Conservation (phyloP, 30 jellyfish, hydroid and myxozoan species). For the Chironex yamaguchii region DNA sequence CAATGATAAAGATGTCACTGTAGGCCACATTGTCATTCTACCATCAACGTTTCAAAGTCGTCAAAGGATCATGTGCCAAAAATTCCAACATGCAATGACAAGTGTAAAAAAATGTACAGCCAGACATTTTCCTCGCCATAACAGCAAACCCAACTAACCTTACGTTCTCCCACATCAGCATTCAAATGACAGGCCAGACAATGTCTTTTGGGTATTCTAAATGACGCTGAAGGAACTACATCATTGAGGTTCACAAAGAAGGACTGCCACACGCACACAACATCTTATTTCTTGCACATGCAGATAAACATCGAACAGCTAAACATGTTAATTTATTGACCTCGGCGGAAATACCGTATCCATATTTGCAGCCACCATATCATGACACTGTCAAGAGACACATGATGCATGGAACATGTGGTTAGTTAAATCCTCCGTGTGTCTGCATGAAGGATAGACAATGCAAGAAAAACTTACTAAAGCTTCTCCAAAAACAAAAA, state of each 20-base stretch:
- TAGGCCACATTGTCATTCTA: slow-evolving; percentile 59
- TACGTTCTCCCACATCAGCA: background rate
- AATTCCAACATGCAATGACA: slow-evolving; percentile 67
- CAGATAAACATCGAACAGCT: slow-evolving; percentile 54
- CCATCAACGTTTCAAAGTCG: slow-evolving; percentile 65
- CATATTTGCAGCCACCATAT: no score
- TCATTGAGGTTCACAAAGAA: slow-evolving; percentile 67
- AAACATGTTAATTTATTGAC: slow-evolving; percentile 47
- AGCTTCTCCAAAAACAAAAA: slow-evolving; percentile 13
- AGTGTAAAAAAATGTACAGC: slow-evolving; percentile 48
- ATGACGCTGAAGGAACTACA: slow-evolving; percentile 32
- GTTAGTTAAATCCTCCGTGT: slow-evolving; percentile 53
- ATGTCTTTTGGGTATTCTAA: slow-evolving; percentile 23
- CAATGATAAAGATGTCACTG: slow-evolving; percentile 15
- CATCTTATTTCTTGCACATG: slow-evolving; percentile 41
- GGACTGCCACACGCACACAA: slow-evolving; percentile 84
- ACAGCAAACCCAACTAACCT: slow-evolving; percentile 45
- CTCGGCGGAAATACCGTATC: slow-evolving; percentile 85
- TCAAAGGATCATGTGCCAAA: slow-evolving; percentile 45
- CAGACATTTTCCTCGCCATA: slow-evolving; percentile 64
- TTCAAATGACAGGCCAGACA: slow-evolving; percentile 65
- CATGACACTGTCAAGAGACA: no score
- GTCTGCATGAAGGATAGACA: slow-evolving; percentile 75
- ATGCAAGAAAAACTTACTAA: slow-evolving; percentile 67
- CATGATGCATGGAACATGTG: slow-evolving; percentile 89